Conservation (phyloP, 2,113 vertebrate genomes). For the Anguilla japonica region DNA sequence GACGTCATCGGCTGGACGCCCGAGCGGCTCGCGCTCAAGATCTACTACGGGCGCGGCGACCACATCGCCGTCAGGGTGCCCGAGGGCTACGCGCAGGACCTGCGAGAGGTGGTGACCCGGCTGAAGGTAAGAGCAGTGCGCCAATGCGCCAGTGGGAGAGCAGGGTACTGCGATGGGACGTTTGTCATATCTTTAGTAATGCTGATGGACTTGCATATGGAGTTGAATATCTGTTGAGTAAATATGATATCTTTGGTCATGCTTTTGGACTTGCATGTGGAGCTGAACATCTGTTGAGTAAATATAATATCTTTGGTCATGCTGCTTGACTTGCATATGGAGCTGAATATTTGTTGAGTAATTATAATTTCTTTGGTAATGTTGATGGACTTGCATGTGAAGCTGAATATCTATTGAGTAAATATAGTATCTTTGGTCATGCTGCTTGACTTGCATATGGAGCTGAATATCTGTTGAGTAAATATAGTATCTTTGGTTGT, state of each 20-base stretch:
- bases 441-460: neutral
- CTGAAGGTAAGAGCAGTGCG: constrained; percentile 76
- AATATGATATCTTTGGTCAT: too few relatives aligned
- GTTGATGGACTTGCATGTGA: too few relatives aligned
- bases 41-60: constrained; percentile 89
- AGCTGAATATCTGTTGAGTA: too few relatives aligned
- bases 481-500: too few relatives aligned
- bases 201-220: neutral
- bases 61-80: constrained; percentile 76
- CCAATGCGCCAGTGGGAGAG: neutral
- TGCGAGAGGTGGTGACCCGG: constrained; percentile 87
- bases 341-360: too few relatives aligned
- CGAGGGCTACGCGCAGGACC: constrained; percentile 76
- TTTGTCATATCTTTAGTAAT: too few relatives aligned
- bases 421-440: neutral
- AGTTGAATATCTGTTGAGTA: too few relatives aligned
- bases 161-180: neutral
- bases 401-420: neutral
- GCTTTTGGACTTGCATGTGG: too few relatives aligned
- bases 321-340: too few relatives aligned
- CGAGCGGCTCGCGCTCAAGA: constrained; percentile 74
- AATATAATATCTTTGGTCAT: too few relatives aligned
- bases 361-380: too few relatives aligned
- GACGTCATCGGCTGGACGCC: constrained; percentile 92
- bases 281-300: too few relatives aligned